phyloP scores from a whole-genome alignment of 1,140 invertebrate genomes.

The Euura lappo region DNA sequence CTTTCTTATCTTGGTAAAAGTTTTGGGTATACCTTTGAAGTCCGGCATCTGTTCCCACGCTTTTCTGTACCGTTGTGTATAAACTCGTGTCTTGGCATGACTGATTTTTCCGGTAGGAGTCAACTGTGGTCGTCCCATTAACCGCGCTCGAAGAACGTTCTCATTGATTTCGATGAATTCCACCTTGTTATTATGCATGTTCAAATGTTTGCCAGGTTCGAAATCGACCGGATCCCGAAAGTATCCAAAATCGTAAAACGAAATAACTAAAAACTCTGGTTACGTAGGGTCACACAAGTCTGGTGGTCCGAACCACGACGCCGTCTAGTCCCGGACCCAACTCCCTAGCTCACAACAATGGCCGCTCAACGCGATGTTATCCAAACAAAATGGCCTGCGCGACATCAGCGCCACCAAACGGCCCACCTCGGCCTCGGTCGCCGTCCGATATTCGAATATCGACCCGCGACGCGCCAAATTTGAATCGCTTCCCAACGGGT shows the following conservation, averaged over 20 bases:
- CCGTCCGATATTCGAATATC: too few species aligned
- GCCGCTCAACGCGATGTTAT: conserved; percentile 13
- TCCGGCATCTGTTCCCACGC: conserved; percentile 66
- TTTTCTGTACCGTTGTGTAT: conserved; percentile 65
- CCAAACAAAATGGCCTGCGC: neutral
- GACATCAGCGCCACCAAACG: neutral
- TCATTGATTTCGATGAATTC: conserved; percentile 17
- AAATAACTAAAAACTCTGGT: conserved; percentile 55
- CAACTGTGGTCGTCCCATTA: conserved; percentile 32
- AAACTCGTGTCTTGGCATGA: conserved; percentile 58
- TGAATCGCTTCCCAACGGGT: too few species aligned
- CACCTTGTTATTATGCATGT: conserved; percentile 24
- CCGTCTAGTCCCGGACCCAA: conserved; percentile 39
- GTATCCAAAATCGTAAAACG: conserved; percentile 45
- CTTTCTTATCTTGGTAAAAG: neutral
- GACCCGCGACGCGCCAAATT: too few species aligned
- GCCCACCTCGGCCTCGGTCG: neutral
- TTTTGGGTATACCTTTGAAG: conserved; percentile 59
- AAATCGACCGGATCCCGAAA: conserved; percentile 30
- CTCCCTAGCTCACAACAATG: conserved; percentile 43
- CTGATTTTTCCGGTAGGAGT: conserved; percentile 60
- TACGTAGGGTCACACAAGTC: conserved; percentile 6
- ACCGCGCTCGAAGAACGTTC: conserved; percentile 23
- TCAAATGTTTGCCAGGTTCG: conserved; percentile 18
- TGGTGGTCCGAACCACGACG: conserved; percentile 34